Percentiles rank a stretch among this genome's conserved stretches.
Conservation (phyloP, 1,140 invertebrate genomes). For the Scaptomyza graminum region DNA sequence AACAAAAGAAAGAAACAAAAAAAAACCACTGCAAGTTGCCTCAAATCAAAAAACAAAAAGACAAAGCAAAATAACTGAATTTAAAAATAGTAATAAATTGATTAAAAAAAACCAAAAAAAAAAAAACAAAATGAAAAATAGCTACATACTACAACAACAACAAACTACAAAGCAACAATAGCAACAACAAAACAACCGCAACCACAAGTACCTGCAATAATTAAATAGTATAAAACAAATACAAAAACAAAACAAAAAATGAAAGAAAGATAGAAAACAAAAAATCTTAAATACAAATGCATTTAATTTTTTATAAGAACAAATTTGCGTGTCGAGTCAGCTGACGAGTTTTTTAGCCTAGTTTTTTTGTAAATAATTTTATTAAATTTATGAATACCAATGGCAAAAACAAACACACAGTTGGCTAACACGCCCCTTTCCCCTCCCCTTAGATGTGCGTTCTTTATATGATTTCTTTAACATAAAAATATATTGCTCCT, state of each 20-base stretch:
- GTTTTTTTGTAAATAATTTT: slow-evolving; percentile 81
- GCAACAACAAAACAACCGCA: slow-evolving; percentile 81
- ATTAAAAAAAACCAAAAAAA: slow-evolving; percentile 27
- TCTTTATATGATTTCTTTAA: slow-evolving; percentile 9
- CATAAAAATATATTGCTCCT: slow-evolving; percentile 13
- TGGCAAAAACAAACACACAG: slow-evolving; percentile 32
- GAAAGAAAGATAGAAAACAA: slow-evolving; percentile 42
- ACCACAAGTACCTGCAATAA: slow-evolving; percentile 84
- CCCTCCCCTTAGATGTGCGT: slow-evolving; percentile 1
- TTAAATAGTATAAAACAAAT: slow-evolving; percentile 69
- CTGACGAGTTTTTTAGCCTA: slow-evolving; percentile 33
- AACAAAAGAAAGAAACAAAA: slow-evolving; percentile 36
- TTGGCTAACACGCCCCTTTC: slow-evolving; percentile 26
- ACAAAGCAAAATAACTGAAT: slow-evolving; percentile 41
- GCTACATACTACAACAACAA: slow-evolving; percentile 48
- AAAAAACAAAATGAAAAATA: too few relatives aligned
- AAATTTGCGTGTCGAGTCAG: slow-evolving; percentile 3
- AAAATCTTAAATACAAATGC: slow-evolving; percentile 29
- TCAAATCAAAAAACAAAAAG: slow-evolving; percentile 52
- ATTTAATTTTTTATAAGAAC: slow-evolving; percentile 10
- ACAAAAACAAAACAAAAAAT: slow-evolving; percentile 57
- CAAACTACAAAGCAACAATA: slow-evolving; percentile 77
- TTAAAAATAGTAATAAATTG: slow-evolving; percentile 38
- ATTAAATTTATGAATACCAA: slow-evolving; percentile 75
- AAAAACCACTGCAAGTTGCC: slow-evolving; percentile 46